Evolutionary conservation across 2,797 vertebrate genomes (phyloP).

Genomic region (Halcyon leucocephala): DNA sequence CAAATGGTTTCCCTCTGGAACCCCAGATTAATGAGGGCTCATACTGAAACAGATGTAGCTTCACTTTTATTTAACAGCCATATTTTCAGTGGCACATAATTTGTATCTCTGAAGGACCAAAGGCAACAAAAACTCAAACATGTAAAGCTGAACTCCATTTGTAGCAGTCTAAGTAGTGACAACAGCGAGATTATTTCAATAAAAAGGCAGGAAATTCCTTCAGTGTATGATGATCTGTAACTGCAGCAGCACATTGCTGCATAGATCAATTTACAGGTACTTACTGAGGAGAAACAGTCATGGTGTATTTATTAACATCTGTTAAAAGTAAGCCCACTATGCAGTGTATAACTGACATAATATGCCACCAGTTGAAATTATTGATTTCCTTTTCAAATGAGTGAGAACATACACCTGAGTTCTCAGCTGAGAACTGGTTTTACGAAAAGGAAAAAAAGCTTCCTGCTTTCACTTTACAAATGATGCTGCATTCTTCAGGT

Average conservation of each 20-base stretch:
- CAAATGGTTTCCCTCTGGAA: not conserved
- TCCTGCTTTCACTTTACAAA: constrained; percentile 9
- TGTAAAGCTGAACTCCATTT: not conserved
- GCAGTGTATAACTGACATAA: constrained; percentile 7
- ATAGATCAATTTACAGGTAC: not conserved
- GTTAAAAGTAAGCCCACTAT: not conserved
- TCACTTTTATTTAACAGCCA: not conserved
- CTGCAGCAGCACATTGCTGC: not conserved
- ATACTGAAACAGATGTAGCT: not conserved
- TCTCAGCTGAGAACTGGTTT: not conserved
- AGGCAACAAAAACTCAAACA: not conserved
- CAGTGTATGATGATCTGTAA: not conserved
- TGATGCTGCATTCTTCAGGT: not conserved
- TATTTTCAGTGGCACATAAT: not conserved
- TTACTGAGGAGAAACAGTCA: not conserved
- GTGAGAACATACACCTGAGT: not conserved
- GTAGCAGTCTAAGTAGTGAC: not conserved
- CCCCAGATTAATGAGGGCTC: not conserved
- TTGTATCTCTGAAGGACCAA: not conserved
- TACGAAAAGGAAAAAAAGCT: not conserved
- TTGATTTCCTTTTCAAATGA: constrained; percentile 35
- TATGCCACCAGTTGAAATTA: not conserved
- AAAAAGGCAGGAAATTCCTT: constrained; percentile 1
- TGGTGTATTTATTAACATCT: not conserved
- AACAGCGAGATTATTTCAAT: not conserved